Base-by-base conservation (phyloP, 2,888 invertebrate species). In the Argyresthia albistria region DNA sequence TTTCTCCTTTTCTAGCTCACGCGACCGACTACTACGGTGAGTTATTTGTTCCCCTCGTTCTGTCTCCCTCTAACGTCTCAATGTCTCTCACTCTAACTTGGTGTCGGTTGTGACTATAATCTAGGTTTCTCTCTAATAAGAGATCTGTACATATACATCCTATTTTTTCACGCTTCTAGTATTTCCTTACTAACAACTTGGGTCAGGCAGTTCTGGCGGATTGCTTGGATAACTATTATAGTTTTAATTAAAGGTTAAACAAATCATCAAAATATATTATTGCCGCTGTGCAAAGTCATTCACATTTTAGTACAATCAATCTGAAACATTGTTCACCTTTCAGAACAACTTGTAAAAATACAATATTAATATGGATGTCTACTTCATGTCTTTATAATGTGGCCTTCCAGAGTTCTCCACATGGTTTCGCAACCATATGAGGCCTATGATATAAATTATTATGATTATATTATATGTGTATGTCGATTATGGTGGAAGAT, bases 1-100 rank as follows among this genome's bases (percentile, higher is more conserved):
- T 84, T 79, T 86, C 79, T 81, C 78, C 78, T 63, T 66, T 76
- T 83, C 70, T 80, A 96, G 97, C 97, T 90, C 97, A 96, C 93
- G 95, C 97, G 84, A 95, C 97, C 91, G 97, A 97, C 91, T 97
- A 97, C 91, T 97, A 97, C 96, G 97, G 97, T 98, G 96, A 97
- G 97, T 97, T 91, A 90, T 90, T 45, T 90, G 89, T 92, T 91
- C 90, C 90, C 89, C 89, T 90, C 89, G 89, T 72, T 66, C 2
- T 62, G 78, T 78, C 79, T 76, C 65, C 71, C 65, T 60, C 66
- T 77, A 76, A 76, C 77, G 69, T 58, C 15, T 43, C 25, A 35
- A 10, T 37, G 25, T 37, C 39, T 46, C 35, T 25, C 35, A 12
- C 35, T 43, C 43, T 51, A 80, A 80, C 72, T 69, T 65, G 84